Conservation (phyloP, 1,140 invertebrate species). For the Anagrus nilaparvatae region DNA sequence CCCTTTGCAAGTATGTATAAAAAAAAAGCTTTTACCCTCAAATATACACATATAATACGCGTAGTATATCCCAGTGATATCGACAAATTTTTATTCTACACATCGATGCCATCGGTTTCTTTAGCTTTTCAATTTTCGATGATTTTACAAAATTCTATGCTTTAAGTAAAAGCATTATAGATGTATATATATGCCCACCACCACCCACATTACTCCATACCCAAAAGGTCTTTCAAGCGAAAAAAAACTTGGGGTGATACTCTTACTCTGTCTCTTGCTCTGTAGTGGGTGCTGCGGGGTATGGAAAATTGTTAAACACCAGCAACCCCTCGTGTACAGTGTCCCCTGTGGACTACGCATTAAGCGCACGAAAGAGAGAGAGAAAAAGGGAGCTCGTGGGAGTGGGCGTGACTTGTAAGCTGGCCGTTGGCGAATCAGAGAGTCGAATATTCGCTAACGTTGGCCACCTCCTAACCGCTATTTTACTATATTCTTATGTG, state of each 20-base stretch:
- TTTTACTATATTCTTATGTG: not conserved
- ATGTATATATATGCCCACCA: too few relatives aligned
- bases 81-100: too few relatives aligned
- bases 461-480: slow-evolving; percentile 37
- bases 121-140: slow-evolving; percentile 44
- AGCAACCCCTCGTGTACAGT: not conserved
- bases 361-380: slow-evolving; percentile 6
- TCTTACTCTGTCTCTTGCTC: slow-evolving; percentile 10
- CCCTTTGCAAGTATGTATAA: too few relatives aligned
- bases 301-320: slow-evolving; percentile 8
- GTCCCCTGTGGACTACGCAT: slow-evolving; percentile 1
- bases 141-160: slow-evolving; percentile 40
- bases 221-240: too few relatives aligned
- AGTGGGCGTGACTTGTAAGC: slow-evolving; percentile 37
- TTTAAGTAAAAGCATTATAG: too few relatives aligned
- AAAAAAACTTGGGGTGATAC: too few relatives aligned
- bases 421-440: slow-evolving; percentile 42
- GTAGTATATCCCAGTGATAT: too few relatives aligned
- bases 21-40: too few relatives aligned
- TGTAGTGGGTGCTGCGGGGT: slow-evolving; percentile 12
- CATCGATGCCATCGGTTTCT: too few relatives aligned
- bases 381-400: slow-evolving; percentile 28
- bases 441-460: slow-evolving; percentile 27
- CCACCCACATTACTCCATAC: too few relatives aligned
- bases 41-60: too few relatives aligned